Evolutionary conservation across 2,888 invertebrate species (phyloP).

Genomic region (Mesorhabditis sp.): DNA sequence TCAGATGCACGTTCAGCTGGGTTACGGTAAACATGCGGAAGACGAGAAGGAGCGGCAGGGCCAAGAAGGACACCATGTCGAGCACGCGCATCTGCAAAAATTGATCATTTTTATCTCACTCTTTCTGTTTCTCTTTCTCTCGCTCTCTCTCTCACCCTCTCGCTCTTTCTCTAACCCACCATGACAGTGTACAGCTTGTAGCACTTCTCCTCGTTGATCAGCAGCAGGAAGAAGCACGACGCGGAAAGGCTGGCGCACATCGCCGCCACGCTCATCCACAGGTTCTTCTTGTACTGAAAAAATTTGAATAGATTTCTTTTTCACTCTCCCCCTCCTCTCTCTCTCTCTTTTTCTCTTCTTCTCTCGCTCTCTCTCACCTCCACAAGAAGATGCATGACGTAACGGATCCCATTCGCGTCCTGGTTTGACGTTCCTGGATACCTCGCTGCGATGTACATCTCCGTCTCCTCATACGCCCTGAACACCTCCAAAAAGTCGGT

Average conservation of each 20-base stretch:
- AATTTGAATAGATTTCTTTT: not conserved
- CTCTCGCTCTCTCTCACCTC: slow-evolving; percentile 8
- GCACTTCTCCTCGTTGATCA: slow-evolving; percentile 23
- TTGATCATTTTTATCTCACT: not conserved
- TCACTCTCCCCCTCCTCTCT: too few species aligned
- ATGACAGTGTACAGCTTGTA: slow-evolving; percentile 3
- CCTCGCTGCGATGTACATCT: slow-evolving; percentile 7
- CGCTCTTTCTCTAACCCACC: not conserved
- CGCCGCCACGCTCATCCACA: slow-evolving; percentile 53
- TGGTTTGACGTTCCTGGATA: not conserved
- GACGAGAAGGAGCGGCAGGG: slow-evolving; percentile 40
- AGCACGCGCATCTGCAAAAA: slow-evolving; percentile 30
- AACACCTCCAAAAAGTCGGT: slow-evolving; percentile 33
- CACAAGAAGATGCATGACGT: slow-evolving; percentile 15
- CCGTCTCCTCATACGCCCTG: slow-evolving; percentile 21
- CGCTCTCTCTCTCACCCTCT: not conserved
- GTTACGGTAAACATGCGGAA: slow-evolving; percentile 35
- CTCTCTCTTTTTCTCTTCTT: too few species aligned
- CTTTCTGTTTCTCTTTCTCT: not conserved
- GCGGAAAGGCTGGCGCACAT: slow-evolving; percentile 53
- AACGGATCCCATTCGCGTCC: slow-evolving; percentile 13
- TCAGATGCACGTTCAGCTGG: slow-evolving; percentile 15
- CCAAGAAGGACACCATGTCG: slow-evolving; percentile 45
- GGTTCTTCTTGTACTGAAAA: slow-evolving; percentile 54
- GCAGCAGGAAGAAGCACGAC: slow-evolving; percentile 46